Evolutionary conservation across 2,797 vertebrate species (phyloP).

Genomic region (Lemur catta): DNA sequence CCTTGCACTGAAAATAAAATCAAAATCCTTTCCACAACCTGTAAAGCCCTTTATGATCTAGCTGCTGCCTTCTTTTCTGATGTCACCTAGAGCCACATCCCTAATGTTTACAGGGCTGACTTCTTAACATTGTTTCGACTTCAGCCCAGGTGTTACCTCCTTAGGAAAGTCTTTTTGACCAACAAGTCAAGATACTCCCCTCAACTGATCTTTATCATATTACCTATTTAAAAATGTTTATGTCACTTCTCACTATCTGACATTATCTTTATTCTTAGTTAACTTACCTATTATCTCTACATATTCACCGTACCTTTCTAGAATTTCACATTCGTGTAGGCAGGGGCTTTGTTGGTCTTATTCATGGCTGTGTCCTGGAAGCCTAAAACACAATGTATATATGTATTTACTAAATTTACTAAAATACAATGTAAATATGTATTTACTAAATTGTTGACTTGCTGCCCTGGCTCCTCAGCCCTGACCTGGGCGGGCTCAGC

Average conservation of each 20-base stretch:
- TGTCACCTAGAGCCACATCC: neutral
- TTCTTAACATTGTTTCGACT: neutral
- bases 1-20: neutral
- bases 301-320: neutral
- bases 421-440: neutral
- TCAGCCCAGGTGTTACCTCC: neutral
- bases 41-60: neutral
- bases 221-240: neutral
- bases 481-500: neutral
- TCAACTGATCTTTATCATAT: neutral
- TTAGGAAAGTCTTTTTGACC: neutral
- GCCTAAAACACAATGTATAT: neutral
- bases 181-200: slow-evolving; percentile 9
- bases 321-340: neutral
- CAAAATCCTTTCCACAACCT: neutral
- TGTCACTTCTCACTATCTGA: neutral
- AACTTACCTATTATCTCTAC: neutral
- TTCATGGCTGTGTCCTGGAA: neutral
- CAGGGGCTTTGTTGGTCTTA: neutral
- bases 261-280: neutral
- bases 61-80: neutral
- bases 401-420: neutral
- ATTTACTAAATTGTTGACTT: neutral
- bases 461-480: neutral
- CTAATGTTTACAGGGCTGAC: neutral